These are phyloP conservation scores for Pissodes strobi DNA, from an alignment of 1,140 invertebrate genomes.

Conservation along the genomic window DNA sequence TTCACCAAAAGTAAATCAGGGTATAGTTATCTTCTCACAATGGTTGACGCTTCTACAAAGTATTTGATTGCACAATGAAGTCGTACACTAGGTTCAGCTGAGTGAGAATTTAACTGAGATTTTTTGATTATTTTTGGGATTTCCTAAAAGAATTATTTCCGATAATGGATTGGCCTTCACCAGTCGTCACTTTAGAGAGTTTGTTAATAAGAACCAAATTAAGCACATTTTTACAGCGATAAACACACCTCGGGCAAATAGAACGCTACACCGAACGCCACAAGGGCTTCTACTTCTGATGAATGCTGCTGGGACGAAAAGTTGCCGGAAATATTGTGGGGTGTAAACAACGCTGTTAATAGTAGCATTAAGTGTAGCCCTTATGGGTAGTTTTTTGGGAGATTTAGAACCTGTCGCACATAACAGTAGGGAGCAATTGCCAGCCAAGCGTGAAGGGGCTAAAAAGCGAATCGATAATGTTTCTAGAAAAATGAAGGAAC, in stretches of 20 bases:
- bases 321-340: slow-evolving; percentile 41
- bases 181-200: slow-evolving; percentile 36
- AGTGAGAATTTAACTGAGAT: background rate
- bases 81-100: background rate
- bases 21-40: too few species aligned
- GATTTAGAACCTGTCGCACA: background rate
- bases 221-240: slow-evolving; percentile 36
- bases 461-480: background rate
- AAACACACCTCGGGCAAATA: slow-evolving; percentile 42
- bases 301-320: slow-evolving; percentile 41
- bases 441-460: background rate
- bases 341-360: slow-evolving; percentile 36
- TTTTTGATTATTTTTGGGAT: slow-evolving; percentile 24
- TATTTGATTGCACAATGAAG: too few species aligned
- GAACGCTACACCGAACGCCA: slow-evolving; percentile 16
- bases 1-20: background rate
- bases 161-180: slow-evolving; percentile 43
- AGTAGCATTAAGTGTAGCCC: background rate
- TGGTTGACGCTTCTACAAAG: too few species aligned
- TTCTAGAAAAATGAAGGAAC: background rate
- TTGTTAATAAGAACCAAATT: too few species aligned
- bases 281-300: too few species aligned
- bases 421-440: background rate
- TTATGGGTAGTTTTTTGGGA: too few species aligned
- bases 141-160: slow-evolving; percentile 28